Evolutionary conservation across 2,888 invertebrate genomes (phyloP).

Genomic region (Miltochrista miniata): DNA sequence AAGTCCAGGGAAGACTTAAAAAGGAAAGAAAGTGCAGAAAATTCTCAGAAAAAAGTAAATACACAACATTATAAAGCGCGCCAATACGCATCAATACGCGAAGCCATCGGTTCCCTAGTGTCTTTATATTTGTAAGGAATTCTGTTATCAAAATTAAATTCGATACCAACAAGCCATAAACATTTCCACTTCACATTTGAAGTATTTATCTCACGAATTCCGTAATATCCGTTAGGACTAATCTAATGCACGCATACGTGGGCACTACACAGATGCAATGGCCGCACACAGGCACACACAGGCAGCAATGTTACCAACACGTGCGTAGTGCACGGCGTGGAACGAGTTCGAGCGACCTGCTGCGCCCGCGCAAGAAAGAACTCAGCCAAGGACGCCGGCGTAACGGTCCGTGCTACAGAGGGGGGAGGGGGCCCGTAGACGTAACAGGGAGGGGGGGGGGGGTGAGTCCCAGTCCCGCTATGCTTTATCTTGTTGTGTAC

Average conservation of each 20-base stretch:
- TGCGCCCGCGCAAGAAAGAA: conserved; percentile 78
- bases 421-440: conserved; percentile 13
- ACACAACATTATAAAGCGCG: too few relatives aligned
- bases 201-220: conserved; percentile 73
- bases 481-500: conserved; percentile 23
- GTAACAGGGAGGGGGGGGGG: conserved; percentile 4
- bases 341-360: conserved; percentile 79
- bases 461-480: conserved; percentile 46
- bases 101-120: too few relatives aligned
- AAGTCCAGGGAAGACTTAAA: too few relatives aligned
- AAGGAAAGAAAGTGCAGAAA: too few relatives aligned
- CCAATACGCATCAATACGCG: too few relatives aligned
- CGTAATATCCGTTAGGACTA: conserved; percentile 81
- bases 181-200: conserved; percentile 51
- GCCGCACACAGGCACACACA: conserved; percentile 42
- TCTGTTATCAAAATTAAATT: conserved; percentile 23
- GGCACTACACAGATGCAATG: conserved; percentile 21
- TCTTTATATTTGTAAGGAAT: conserved; percentile 14
- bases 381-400: conserved; percentile 83
- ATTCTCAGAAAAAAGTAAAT: too few relatives aligned
- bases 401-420: conserved; percentile 64
- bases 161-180: conserved; percentile 17
- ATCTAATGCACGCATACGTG: conserved; percentile 63
- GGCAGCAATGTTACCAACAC: conserved; percentile 47
- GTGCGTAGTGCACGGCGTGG: conserved; percentile 68